Base-by-base conservation (phyloP, 2,113 vertebrate species). In the Trichomycterus rosablanca region DNA sequence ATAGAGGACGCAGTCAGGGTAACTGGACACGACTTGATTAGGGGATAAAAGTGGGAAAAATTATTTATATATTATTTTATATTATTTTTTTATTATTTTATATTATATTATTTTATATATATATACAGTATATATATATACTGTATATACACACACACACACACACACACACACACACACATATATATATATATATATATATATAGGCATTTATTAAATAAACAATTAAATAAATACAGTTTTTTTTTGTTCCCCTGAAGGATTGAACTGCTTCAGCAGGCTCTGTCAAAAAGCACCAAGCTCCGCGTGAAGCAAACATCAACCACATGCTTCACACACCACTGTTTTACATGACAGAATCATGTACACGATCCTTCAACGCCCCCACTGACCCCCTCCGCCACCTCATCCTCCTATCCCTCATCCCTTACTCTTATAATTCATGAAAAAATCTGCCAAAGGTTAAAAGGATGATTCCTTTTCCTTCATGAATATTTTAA, bases 341-440 rank as follows among this genome's bases (percentile, higher is more conserved):
- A n/a, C 28, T 62, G 58, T 63, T 59, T 49, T 49, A 67, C 72
- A 67, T 59, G 67, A 63, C 67, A 70, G 46, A 48, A 49, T 49
- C 30, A 55, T 63, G 59, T 59, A 45, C 37, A 71, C 58, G 37
- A 42, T 66, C 35, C 53, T 62, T 48, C 52, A 37, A 58, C 56
- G 15, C 28, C n/a, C 50, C 37, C 42, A 12, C 34, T 11, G 34
- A 12, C 14, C 34, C 34, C n/a, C n/a, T n/a, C n/a, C n/a, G n/a
- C n/a, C 26, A 40, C 37, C 37, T n/a, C 12, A 49, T 19, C 44
- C 44, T 32, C 28, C 22, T 9, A 37, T 28, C 34, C 23, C 14
- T 40, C 32, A 24, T 59, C 46, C 34, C 48, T 59, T 46, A 23
- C 42, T 23, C 8, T 37, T 23, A 7, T 45, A 26, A 43, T 45